phyloP scores from a whole-genome alignment of 2,888 invertebrate species.

The Rhamnusium bicolor region DNA sequence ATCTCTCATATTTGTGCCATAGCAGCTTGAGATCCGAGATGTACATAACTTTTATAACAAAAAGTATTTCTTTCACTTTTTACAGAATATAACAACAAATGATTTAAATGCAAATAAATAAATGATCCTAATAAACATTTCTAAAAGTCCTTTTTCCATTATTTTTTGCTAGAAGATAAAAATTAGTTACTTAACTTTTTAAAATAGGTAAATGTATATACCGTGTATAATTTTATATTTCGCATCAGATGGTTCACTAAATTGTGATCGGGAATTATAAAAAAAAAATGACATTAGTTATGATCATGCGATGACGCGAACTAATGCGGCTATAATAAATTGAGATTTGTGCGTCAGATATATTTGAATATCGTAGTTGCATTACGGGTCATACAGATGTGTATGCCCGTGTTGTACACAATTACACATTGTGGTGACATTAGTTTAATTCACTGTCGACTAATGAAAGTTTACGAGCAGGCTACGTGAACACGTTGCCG shows the following conservation, averaged over 20 bases:
- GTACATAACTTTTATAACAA: too few relatives aligned
- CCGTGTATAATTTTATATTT: neutral
- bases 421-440: slow-evolving; percentile 71
- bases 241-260: neutral
- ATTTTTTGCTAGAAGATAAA: too few relatives aligned
- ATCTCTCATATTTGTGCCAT: too few relatives aligned
- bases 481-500: slow-evolving; percentile 59
- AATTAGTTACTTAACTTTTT: too few relatives aligned
- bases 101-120: too few relatives aligned
- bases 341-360: slow-evolving; percentile 70
- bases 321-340: slow-evolving; percentile 69
- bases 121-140: too few relatives aligned
- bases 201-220: too few relatives aligned
- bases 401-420: slow-evolving; percentile 65
- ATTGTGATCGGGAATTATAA: slow-evolving; percentile 35
- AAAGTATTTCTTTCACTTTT: too few relatives aligned
- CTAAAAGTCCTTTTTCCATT: too few relatives aligned
- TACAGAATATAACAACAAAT: too few relatives aligned
- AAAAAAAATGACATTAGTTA: slow-evolving; percentile 64
- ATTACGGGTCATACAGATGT: slow-evolving; percentile 62
- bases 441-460: slow-evolving; percentile 70
- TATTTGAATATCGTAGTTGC: slow-evolving; percentile 68
- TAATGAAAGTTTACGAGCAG: slow-evolving; percentile 71
- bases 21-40: too few relatives aligned
- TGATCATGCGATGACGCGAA: slow-evolving; percentile 67